Conservation (phyloP, 92 coral and sea anemone species). For the Nematostella vectensis region DNA sequence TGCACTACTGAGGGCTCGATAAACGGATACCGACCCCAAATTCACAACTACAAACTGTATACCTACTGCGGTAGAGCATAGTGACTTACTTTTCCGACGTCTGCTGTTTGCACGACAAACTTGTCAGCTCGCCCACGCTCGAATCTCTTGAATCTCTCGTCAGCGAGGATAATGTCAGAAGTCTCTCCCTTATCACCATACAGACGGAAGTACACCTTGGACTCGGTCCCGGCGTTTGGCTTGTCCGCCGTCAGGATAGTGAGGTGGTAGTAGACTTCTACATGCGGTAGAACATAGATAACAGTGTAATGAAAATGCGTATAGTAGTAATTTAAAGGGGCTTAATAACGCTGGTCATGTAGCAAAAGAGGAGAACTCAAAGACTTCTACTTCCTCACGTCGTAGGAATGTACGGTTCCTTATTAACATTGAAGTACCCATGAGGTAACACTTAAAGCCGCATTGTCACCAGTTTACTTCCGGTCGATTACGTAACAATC, state of each 20-base stretch:
- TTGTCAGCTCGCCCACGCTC: conserved; percentile 83
- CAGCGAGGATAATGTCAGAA: conserved; percentile 60
- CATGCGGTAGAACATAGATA: neutral
- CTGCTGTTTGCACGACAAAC: conserved; percentile 83
- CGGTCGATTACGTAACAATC: no score
- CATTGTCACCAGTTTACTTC: no score
- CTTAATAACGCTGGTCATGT: no score
- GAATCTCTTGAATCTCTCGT: conserved; percentile 70
- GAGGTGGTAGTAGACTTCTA: conserved; percentile 72
- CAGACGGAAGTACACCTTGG: conserved; percentile 64
- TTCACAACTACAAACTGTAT: no score
- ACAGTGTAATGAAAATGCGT: neutral
- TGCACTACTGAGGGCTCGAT: no score
- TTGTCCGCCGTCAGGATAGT: conserved; percentile 70
- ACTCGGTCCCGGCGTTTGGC: conserved; percentile 62
- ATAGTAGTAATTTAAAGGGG: neutral
- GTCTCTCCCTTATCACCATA: conserved; percentile 71
- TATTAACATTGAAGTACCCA: no score
- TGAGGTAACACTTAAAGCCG: no score
- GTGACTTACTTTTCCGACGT: conserved; percentile 86
- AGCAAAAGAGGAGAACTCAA: neutral
- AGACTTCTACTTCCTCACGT: no score
- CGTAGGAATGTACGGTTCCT: no score
- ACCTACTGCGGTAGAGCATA: no score
- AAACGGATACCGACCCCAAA: no score